Percentiles rank a stretch among this genome's conserved stretches.
Evolutionary conservation across 1,140 invertebrate species (phyloP).

Genomic region (Formica selysi): DNA sequence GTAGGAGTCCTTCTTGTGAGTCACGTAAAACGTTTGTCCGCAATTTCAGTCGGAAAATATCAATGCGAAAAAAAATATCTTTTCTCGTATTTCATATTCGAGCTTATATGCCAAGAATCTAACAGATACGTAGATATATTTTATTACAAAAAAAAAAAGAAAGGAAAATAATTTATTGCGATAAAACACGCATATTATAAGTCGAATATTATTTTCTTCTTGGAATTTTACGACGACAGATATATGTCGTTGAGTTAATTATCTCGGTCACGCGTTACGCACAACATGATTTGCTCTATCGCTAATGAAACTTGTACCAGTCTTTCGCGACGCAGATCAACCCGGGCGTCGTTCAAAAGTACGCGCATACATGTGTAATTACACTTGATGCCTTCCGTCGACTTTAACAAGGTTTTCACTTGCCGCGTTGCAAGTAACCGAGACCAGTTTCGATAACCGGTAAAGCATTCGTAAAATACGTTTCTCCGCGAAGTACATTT

Average conservation of each 20-base stretch:
- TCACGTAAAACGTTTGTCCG: conserved; percentile 45
- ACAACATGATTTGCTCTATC: conserved; percentile 46
- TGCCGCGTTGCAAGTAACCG: neutral
- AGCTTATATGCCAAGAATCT: neutral
- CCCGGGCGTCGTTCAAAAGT: conserved; percentile 16
- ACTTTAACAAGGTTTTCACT: conserved; percentile 28
- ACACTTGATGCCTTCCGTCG: conserved; percentile 33
- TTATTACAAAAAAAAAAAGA: neutral
- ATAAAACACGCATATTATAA: neutral
- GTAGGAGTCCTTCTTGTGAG: neutral
- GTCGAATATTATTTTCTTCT: conserved; percentile 11
- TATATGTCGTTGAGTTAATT: conserved; percentile 51
- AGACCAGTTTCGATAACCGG: conserved; percentile 36
- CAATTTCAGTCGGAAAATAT: neutral
- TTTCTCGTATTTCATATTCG: neutral
- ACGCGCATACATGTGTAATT: conserved; percentile 25
- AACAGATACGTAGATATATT: neutral
- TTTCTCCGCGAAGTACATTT: neutral
- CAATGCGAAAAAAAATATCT: neutral
- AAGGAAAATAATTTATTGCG: neutral
- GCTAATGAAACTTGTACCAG: conserved; percentile 37
- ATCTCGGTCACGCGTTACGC: conserved; percentile 36
- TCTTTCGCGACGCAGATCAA: conserved; percentile 32
- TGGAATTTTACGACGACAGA: conserved; percentile 36
- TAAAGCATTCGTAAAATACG: conserved; percentile 5